Base-by-base conservation (phyloP, 2,888 invertebrate species). In the Piscicola geometra region DNA sequence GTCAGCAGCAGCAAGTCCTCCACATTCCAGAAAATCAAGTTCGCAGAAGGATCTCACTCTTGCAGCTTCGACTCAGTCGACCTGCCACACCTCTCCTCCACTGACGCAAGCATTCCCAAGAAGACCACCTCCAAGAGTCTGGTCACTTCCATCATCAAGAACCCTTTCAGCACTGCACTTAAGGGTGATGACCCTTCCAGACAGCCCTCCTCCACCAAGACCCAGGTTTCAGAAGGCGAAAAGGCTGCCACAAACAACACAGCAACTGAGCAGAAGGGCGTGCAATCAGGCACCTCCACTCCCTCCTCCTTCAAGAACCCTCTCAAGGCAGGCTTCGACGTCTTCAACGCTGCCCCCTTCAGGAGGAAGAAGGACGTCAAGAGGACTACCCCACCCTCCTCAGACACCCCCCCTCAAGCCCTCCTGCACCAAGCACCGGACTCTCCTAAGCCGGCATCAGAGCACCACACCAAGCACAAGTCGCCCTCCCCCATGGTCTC, bases 261-360 rank as follows among this genome's bases (percentile, higher is more conserved):
- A 30, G 1, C 68, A 12, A 15, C 30, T 5, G 68, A 35, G 21
- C 30, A 25, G 32, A 67, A 67, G 32, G 9, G 30, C 2, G 68
- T n/a, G 5, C 60, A 56, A n/a, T 3, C 25, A 41, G 28, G 50
- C 18, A 3, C 71, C 12, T 15, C 71, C 2, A 50, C 71, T 1
- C 50, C 71, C 2, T 64, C 50, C 1, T 28, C 73, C 15, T 73
- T 73, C 60, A 73, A 73, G 35, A 32, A 66, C 36, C 76, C 68
- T 28, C 50, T 56, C 76, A 73, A 76, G 78, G 18, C 75, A 76
- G 78, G 79, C 75, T 69, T 80, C 70, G 83, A 83, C 77, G 78
- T 82, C 5, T 83, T 84, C 80, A 81, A 82, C 18, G 82, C 81
- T 78, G 82, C 82, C n/a, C 83, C 83, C 56, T 84, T 83, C 78